Percentiles rank a stretch among this genome's conserved stretches.
These are phyloP conservation scores for Lepidothrix coronata DNA, from an alignment of 2,113 vertebrate species.

Conservation along the genomic window DNA sequence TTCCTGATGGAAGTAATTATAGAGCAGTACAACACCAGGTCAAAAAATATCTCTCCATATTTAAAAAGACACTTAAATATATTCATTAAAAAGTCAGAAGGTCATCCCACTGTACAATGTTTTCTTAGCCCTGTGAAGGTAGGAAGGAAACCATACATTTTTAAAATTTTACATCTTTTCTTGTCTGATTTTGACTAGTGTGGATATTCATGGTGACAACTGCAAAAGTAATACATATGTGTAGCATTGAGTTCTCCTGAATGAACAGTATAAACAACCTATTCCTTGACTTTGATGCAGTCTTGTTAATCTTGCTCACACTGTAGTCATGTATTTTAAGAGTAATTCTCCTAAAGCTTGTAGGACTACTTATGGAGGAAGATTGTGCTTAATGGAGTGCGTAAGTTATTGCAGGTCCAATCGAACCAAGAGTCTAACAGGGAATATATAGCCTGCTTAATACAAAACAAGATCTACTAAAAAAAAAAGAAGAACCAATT, in stretches of 20 bases:
- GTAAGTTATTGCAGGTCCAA: not conserved
- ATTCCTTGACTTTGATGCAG: not conserved
- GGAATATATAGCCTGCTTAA: not conserved
- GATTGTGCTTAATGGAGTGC: not conserved
- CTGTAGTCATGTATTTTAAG: not conserved
- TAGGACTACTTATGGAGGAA: not conserved
- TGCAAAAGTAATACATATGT: not conserved
- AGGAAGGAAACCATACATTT: not conserved
- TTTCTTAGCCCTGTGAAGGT: not conserved
- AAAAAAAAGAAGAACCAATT: not conserved
- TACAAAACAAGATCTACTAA: not conserved
- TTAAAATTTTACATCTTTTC: not conserved
- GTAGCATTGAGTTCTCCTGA: not conserved
- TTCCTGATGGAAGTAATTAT: slow-evolving; percentile 3
- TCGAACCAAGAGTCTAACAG: not conserved
- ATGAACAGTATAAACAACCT: not conserved
- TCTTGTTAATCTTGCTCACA: not conserved
- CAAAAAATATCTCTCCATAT: not conserved
- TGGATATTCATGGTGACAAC: not conserved
- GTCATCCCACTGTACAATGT: not conserved
- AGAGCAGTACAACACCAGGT: not conserved
- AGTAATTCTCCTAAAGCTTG: not conserved
- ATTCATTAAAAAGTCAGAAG: not conserved
- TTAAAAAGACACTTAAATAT: not conserved
- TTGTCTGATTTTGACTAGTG: not conserved